A percentile compares a stretch with the other conserved stretches of the same genome.
Conservation (phyloP, 2,797 vertebrate genomes). For the Takifugu rubripes region DNA sequence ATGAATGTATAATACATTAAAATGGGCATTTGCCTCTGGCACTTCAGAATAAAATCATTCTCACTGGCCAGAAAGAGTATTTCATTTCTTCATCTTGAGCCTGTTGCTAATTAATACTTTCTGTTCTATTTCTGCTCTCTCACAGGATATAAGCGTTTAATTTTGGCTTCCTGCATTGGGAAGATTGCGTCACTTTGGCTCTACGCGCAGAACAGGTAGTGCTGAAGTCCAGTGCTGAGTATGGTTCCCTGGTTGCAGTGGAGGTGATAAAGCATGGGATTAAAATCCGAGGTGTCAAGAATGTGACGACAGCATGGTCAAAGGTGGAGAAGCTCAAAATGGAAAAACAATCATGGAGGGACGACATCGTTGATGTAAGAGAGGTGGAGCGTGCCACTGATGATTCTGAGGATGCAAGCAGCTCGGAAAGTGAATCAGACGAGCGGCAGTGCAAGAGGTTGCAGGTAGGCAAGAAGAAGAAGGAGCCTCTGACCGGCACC, state of each 20-base stretch:
- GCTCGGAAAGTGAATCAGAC: conserved; percentile 89
- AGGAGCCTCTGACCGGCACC: conserved; percentile 77
- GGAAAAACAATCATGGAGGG: conserved; percentile 87
- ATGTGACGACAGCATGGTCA: conserved; percentile 94
- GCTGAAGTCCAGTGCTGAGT: conserved; percentile 60
- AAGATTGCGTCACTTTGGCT: conserved; percentile 64
- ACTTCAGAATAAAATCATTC: too few relatives aligned
- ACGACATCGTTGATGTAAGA: conserved; percentile 78
- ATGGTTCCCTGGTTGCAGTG: conserved; percentile 72
- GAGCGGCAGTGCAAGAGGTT: conserved; percentile 67
- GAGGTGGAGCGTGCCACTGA: conserved; percentile 69
- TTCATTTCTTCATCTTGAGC: not conserved
- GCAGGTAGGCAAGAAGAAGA: conserved; percentile 66
- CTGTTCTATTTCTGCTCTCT: conserved; percentile 27
- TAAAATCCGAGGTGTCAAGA: conserved; percentile 77
- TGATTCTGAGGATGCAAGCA: conserved; percentile 89
- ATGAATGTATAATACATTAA: too few relatives aligned
- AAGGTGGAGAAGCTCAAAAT: conserved; percentile 92
- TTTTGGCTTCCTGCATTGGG: conserved; percentile 66
- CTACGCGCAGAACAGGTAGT: conserved; percentile 61
- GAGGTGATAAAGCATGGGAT: conserved; percentile 81
- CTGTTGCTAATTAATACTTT: conserved; percentile 3
- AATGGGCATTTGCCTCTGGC: too few relatives aligned
- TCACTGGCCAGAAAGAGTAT: not conserved
- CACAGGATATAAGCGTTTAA: conserved; percentile 76